Conservation (phyloP, 1,140 invertebrate species). For the Lucilia cuprina region DNA sequence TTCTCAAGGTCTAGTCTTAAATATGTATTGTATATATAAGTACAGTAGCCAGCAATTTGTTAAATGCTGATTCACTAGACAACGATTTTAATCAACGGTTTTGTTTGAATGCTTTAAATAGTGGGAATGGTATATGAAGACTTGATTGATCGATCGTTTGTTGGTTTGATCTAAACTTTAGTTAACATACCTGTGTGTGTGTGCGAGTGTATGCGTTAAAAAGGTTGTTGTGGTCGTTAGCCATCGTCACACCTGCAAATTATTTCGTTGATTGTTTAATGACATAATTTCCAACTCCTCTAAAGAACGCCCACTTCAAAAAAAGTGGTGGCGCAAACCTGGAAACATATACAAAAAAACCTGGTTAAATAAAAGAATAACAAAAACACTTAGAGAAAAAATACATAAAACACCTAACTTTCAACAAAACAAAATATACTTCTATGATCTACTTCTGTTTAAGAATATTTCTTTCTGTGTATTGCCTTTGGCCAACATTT, state of each 20-base stretch:
- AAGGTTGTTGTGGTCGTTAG: neutral
- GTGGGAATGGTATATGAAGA: neutral
- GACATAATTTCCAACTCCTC: slow-evolving; percentile 58
- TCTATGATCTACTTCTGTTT: too few relatives aligned
- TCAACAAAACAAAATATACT: neutral
- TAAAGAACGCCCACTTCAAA: slow-evolving; percentile 54
- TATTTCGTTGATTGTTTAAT: slow-evolving; percentile 47
- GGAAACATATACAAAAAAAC: too few relatives aligned
- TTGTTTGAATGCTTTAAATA: neutral
- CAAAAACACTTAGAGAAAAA: neutral
- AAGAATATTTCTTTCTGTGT: neutral
- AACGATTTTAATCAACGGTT: neutral
- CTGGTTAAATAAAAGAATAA: too few relatives aligned
- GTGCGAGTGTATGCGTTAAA: too few relatives aligned
- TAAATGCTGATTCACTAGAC: neutral
- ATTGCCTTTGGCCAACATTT: too few relatives aligned
- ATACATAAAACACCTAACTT: neutral
- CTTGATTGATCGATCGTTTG: neutral
- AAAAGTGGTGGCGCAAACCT: neutral
- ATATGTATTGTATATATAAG: neutral
- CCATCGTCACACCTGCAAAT: slow-evolving; percentile 34
- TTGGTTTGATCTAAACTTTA: neutral
- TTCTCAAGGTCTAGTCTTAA: neutral
- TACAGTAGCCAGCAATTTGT: neutral
- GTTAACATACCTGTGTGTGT: neutral